Conservation (phyloP, 2,888 invertebrate species). For the Balanococcus diminutus region DNA sequence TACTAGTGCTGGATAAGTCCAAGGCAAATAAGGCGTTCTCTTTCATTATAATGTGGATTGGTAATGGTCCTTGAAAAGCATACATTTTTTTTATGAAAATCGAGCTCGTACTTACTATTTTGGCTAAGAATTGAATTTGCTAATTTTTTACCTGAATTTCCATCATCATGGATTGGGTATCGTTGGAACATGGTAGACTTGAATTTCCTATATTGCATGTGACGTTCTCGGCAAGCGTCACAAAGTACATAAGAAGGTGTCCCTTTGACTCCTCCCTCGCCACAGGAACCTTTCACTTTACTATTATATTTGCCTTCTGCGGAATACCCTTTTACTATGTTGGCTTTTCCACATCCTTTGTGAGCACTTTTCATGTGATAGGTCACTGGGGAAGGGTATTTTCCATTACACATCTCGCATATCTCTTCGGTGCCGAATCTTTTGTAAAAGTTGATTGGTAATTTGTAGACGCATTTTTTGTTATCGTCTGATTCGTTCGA, state of each 20-base stretch:
- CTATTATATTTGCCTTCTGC: conserved; percentile 85
- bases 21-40: conserved; percentile 94
- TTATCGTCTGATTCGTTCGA: conserved; percentile 52
- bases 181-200: conserved; percentile 21
- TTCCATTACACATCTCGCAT: conserved; percentile 88
- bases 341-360: conserved; percentile 87
- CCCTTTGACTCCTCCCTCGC: conserved; percentile 79
- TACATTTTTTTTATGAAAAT: background rate
- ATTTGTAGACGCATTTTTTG: conserved; percentile 56
- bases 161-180: background rate
- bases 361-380: conserved; percentile 90
- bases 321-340: conserved; percentile 89
- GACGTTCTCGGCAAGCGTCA: conserved; percentile 72
- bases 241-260: conserved; percentile 93
- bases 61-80: background rate
- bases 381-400: conserved; percentile 79
- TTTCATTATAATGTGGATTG: conserved; percentile 74
- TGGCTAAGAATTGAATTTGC: background rate
- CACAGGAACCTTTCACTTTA: conserved; percentile 88
- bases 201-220: conserved; percentile 55
- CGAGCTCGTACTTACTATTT: background rate
- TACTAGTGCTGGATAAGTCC: conserved; percentile 74
- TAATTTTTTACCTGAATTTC: conserved; percentile 5
- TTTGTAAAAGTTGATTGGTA: conserved; percentile 55
- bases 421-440: conserved; percentile 62